Base-by-base conservation (phyloP, 2,113 vertebrate genomes). In the Zosterops japonicus region DNA sequence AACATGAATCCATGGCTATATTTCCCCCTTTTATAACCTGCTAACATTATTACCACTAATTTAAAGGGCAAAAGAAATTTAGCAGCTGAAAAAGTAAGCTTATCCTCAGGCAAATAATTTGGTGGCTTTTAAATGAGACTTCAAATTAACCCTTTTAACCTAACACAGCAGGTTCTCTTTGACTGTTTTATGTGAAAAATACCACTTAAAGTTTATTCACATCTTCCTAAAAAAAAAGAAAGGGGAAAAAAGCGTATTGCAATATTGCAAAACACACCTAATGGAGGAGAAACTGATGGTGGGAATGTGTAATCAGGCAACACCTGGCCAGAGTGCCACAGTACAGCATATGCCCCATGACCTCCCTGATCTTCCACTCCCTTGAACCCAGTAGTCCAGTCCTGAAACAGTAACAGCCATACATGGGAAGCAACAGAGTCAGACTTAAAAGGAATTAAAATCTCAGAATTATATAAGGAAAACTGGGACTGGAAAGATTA, bases 21-120 rank as follows among this genome's bases (percentile, higher is more conserved):
- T 74, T 87, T 74, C 56, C 31, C 33, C 22, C 23, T 81, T 96
- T 92, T 83, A 89, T 44, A 96, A 82, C 24, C 36, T 89, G 27
- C 44, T 93, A 92, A 84, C 55, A 41, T 74, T 77, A 92, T 31
- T 86, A 41, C 46, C 49, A 65, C 28, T 83, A 78, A 96, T 93
- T 97, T 94, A 92, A 23, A 93, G 44, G 41, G 82, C 46, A 89
- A 93, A 93, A 63, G 44, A 96, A 97, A 97, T 57, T 14, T 25
- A 87, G 50, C 47, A 61, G 70, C 85, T 96, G 60, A 95, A 83
- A 83, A 83, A 50, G 14, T 27, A 52, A 90, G 47, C 47, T 89
- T 97, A 76, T 91, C 91, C 92, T 94, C 49, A 89, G 92, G 89
- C 87, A 97, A 96, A 90, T 42, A 92, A 70, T 63, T 95, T 63